Evolutionary conservation across 2,113 vertebrate species (phyloP), one percentile per base, ranked within the genome.

Genomic region (Onychostoma macrolepis): DNA sequence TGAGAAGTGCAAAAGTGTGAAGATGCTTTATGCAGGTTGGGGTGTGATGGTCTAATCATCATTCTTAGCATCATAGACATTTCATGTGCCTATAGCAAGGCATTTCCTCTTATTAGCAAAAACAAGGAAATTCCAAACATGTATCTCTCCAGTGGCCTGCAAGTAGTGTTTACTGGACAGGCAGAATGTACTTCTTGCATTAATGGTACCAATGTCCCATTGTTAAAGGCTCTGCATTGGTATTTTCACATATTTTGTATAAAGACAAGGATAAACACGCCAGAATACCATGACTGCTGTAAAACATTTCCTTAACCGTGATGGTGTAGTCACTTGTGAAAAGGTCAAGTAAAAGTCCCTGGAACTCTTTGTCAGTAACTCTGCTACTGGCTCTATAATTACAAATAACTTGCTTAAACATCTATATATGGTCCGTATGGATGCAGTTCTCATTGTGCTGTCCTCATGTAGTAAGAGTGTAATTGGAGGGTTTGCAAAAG

Each of bases 201-300:
- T 85, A 61, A 43, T 80, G n/a, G 19, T 48, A 30, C 50, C 36
- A 74, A 13, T 63, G 83, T 72, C 79, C 15, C 24, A 48, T 85
- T 82, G 21, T 76, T 91, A 76, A 26, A n/a, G 33, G 79, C 89
- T 88, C 11, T 87, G 86, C 86, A 56, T 50, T 69, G 69, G 86
- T 88, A 85, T 89, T 88, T 88, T 86, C 83, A 84, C 71, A 89
- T 85, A 81, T 80, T 90, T 85, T 90, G 85, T 90, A 91, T 92
- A 83, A 89, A 84, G 63, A 43, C 26, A 48, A 84, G 72, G 63
- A 86, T 85, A 85, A 87, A 88, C 58, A 80, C 58, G 63, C 74
- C 78, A 89, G 61, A 86, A 85, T 69, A 87, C 88, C 87, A 26
- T 88, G 86, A 90, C 90, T 90, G 78, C 90, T 86, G 79, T 92